phyloP scores from a whole-genome alignment of 2,888 invertebrate species.

The Noctua comes region DNA sequence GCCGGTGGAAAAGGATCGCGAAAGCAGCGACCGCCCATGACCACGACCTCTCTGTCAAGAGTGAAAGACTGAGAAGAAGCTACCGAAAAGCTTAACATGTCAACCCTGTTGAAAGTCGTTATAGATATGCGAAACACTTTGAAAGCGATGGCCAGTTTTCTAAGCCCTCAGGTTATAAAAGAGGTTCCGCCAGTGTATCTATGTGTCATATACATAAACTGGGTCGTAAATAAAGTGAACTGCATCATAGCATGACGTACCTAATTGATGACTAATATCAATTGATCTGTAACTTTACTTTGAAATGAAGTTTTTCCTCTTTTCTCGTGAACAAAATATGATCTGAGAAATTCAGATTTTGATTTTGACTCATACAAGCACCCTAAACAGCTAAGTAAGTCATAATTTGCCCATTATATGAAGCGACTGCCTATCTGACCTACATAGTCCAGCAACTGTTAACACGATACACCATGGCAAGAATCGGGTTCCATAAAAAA shows the following conservation, averaged over 20 bases:
- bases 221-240: neutral
- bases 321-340: neutral
- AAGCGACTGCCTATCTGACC: neutral
- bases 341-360: neutral
- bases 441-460: neutral
- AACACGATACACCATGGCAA: neutral
- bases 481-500: neutral
- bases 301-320: neutral
- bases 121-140: too few relatives aligned
- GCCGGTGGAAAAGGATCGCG: too few relatives aligned
- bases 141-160: too few relatives aligned
- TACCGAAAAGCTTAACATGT: too few relatives aligned
- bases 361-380: neutral
- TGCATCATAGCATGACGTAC: constrained; percentile 9
- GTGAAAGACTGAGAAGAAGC: too few relatives aligned
- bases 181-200: neutral
- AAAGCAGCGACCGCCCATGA: too few relatives aligned
- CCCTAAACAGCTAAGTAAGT: neutral
- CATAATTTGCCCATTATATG: neutral
- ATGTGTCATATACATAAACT: neutral
- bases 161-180: too few relatives aligned
- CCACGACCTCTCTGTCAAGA: too few relatives aligned
- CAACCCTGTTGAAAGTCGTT: too few relatives aligned
- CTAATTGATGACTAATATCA: constrained; percentile 1
- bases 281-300: neutral